phyloP scores from a whole-genome alignment of 1,140 invertebrate species.

The Hestina assimilis region DNA sequence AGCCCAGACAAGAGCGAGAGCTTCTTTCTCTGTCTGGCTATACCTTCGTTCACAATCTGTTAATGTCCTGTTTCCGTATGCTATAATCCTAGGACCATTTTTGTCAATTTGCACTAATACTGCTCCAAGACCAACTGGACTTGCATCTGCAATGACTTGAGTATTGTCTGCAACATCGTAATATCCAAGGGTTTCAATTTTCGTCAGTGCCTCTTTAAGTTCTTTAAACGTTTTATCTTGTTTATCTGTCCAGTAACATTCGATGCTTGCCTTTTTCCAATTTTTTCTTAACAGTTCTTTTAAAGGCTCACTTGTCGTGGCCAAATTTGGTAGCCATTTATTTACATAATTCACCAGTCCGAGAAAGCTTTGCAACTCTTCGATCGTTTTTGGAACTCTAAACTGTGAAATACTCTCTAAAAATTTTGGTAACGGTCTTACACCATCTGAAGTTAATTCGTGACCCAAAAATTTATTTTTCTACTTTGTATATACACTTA shows the following conservation, averaged over 20 bases:
- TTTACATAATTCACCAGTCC: background rate
- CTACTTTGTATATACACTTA: too few relatives aligned
- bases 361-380: background rate
- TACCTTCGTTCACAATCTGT: too few relatives aligned
- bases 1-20: background rate
- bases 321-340: background rate
- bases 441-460: too few relatives aligned
- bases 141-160: background rate
- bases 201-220: background rate
- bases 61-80: too few relatives aligned
- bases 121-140: too few relatives aligned
- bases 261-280: background rate
- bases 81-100: too few relatives aligned
- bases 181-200: background rate
- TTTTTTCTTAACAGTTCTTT: background rate
- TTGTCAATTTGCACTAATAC: too few relatives aligned
- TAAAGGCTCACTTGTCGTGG: background rate
- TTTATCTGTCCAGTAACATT: background rate
- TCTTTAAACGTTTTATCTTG: background rate
- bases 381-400: background rate
- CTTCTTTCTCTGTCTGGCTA: too few relatives aligned
- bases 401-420: background rate
- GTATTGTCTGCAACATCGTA: background rate
- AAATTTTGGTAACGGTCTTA: too few relatives aligned
- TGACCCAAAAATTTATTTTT: too few relatives aligned